Conservation (phyloP, 1,140 invertebrate species). For the Drosophila sp. region DNA sequence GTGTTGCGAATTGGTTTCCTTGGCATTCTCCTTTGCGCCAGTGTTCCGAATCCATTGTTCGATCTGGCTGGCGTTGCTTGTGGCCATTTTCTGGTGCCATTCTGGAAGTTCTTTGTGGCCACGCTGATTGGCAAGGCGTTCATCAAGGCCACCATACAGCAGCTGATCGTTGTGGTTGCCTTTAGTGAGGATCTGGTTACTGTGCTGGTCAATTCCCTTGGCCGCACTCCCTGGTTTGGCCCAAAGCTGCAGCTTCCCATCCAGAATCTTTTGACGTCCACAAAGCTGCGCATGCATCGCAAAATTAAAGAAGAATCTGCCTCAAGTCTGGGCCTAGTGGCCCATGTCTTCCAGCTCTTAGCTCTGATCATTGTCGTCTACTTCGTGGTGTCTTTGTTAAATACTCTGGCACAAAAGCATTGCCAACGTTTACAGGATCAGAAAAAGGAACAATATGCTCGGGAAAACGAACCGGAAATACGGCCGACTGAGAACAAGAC, state of each 20-base stretch:
- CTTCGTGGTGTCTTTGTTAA: slow-evolving; percentile 97
- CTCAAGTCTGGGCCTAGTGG: slow-evolving; percentile 87
- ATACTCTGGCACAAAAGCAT: slow-evolving; percentile 97
- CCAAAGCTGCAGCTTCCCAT: slow-evolving; percentile 93
- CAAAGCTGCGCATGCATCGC: slow-evolving; percentile 94
- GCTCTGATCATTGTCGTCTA: slow-evolving; percentile 96
- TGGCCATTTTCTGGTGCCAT: slow-evolving; percentile 99
- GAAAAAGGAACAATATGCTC: background rate
- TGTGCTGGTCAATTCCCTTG: slow-evolving; percentile 89
- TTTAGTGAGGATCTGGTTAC: slow-evolving; percentile 96
- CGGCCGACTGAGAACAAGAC: background rate
- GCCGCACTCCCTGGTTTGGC: slow-evolving; percentile 92
- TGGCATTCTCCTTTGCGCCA: slow-evolving; percentile 98
- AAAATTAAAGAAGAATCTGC: slow-evolving; percentile 26
- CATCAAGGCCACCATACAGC: slow-evolving; percentile 99
- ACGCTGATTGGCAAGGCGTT: slow-evolving; percentile 99
- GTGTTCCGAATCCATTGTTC: slow-evolving; percentile 99
- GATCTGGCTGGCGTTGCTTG: slow-evolving; percentile 99
- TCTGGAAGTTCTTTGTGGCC: slow-evolving; percentile 99
- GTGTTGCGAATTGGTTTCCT: slow-evolving; percentile 98
- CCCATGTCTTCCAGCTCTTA: slow-evolving; percentile 95
- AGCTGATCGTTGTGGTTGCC: slow-evolving; percentile 98
- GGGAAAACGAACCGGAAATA: background rate
- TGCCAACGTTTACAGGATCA: slow-evolving; percentile 89
- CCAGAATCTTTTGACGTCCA: slow-evolving; percentile 92